phyloP scores from a whole-genome alignment of 2,888 invertebrate genomes.

The Drosophila limbata region DNA sequence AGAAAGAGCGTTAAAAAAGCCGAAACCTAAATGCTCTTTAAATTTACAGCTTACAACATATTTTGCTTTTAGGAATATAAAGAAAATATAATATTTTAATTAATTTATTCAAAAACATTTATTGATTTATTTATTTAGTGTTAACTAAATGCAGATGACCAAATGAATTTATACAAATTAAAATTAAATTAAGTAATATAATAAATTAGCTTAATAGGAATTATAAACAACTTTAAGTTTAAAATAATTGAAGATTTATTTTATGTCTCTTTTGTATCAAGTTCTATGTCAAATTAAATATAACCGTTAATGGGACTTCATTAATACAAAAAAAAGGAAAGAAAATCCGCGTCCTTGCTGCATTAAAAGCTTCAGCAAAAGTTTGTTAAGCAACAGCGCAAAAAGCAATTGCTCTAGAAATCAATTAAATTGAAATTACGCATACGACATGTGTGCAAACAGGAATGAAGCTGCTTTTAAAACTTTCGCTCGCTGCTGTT shows the following conservation, averaged over 20 bases:
- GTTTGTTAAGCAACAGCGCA: constrained; percentile 47
- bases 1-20: neutral
- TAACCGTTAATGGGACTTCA: neutral
- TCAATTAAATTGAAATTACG: constrained; percentile 79
- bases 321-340: constrained; percentile 8
- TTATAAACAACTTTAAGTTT: too few species aligned
- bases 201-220: too few species aligned
- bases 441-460: constrained; percentile 72
- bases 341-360: constrained; percentile 38
- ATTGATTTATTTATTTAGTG: too few species aligned
- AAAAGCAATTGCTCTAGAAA: constrained; percentile 58
- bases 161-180: too few species aligned
- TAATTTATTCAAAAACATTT: too few species aligned
- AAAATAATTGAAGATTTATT: too few species aligned
- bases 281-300: neutral
- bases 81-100: neutral
- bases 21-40: constrained; percentile 28
- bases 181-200: too few species aligned
- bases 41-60: neutral
- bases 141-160: too few species aligned
- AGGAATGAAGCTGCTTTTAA: constrained; percentile 2
- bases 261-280: neutral
- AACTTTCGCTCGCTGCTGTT: constrained; percentile 50
- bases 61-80: neutral
- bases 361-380: constrained; percentile 66